Percentiles rank a stretch among this genome's conserved stretches.
These are phyloP conservation scores for Hoplostethus atlanticus DNA, from an alignment of 2,797 vertebrate genomes.

Conservation along the genomic window DNA sequence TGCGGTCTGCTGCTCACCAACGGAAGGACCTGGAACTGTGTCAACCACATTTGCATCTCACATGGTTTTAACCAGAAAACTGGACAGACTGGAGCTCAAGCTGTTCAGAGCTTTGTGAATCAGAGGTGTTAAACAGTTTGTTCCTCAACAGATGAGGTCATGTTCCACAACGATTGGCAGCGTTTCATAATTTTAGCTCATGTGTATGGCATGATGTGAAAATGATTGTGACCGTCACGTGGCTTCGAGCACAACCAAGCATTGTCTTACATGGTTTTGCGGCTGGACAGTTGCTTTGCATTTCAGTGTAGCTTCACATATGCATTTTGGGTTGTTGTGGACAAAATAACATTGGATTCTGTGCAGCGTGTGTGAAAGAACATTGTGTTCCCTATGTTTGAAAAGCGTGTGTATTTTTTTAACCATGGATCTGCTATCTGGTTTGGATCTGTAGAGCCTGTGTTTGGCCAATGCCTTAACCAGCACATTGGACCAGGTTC, in stretches of 20 bases:
- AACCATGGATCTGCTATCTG: constrained; percentile 58
- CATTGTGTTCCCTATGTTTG: constrained; percentile 58
- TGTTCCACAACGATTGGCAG: constrained; percentile 22
- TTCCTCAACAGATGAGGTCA: constrained; percentile 25
- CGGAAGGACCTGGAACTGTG: constrained; percentile 34
- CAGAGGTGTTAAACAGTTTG: constrained; percentile 38
- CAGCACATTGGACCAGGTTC: constrained; percentile 54
- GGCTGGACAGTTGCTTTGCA: not conserved
- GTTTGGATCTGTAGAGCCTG: constrained; percentile 52
- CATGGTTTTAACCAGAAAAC: constrained; percentile 26
- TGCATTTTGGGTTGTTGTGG: not conserved
- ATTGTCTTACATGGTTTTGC: not conserved
- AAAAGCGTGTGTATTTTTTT: constrained; percentile 34
- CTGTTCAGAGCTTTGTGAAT: constrained; percentile 23
- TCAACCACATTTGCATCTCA: constrained; percentile 33
- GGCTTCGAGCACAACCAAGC: not conserved
- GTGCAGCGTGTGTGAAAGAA: constrained; percentile 43
- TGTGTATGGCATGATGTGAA: constrained; percentile 8
- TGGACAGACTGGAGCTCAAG: constrained; percentile 29
- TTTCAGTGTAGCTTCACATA: not conserved
- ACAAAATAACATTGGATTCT: constrained; percentile 34
- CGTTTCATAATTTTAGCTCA: constrained; percentile 7
- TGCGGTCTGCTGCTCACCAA: constrained; percentile 21
- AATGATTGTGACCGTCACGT: constrained; percentile 8
- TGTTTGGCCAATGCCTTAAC: constrained; percentile 60